Evolutionary conservation across 2,113 vertebrate species (phyloP).

Genomic region (Anarhynchus alexandrinus): DNA sequence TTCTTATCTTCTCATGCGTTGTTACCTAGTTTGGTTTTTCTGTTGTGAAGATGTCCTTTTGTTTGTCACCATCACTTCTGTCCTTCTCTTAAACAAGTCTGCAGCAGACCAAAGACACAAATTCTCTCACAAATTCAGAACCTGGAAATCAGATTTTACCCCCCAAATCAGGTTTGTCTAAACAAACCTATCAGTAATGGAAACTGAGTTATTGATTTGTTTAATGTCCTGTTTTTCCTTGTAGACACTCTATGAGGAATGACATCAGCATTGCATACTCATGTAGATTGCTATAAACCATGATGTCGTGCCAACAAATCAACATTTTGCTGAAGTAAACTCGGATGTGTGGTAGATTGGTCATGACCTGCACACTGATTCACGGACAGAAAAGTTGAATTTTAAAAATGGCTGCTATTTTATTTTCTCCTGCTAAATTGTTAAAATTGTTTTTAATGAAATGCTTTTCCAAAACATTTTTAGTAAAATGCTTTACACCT

Average conservation of each 20-base stretch:
- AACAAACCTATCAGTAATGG: neutral
- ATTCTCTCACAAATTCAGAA: neutral
- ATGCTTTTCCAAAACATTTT: neutral
- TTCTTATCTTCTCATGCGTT: neutral
- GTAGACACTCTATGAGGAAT: neutral
- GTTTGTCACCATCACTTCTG: neutral
- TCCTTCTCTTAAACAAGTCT: neutral
- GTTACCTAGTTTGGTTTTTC: neutral
- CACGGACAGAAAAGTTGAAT: neutral
- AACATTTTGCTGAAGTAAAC: neutral
- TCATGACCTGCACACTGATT: neutral
- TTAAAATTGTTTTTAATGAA: neutral
- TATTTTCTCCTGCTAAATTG: neutral
- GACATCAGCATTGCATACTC: neutral
- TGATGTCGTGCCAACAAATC: neutral
- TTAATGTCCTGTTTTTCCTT: neutral
- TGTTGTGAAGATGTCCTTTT: neutral
- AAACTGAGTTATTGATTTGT: neutral
- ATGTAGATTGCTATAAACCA: neutral
- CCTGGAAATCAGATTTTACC: neutral
- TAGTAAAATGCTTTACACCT: neutral
- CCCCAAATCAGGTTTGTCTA: neutral
- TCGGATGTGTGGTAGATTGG: neutral
- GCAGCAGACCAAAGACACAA: neutral
- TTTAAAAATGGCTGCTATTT: neutral